Evolutionary conservation across 2,113 vertebrate genomes (phyloP).

Genomic region (Macquaria australasica): DNA sequence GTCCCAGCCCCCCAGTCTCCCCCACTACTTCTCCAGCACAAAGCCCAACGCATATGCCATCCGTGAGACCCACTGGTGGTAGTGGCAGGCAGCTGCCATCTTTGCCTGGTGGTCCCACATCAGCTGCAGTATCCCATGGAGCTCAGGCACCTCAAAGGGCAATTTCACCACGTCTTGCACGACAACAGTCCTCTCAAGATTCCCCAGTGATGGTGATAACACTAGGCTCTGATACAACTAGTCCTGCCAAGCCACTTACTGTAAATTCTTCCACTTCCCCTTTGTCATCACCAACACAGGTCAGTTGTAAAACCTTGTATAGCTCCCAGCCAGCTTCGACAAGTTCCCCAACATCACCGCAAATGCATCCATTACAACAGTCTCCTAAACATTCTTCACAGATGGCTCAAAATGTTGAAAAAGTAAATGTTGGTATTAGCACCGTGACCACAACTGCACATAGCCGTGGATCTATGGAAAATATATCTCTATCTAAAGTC

Average conservation of each 20-base stretch:
- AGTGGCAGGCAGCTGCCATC: slow-evolving; percentile 72
- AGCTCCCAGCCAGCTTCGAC: slow-evolving; percentile 85
- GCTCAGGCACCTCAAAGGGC: slow-evolving; percentile 87
- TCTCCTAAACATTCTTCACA: slow-evolving; percentile 81
- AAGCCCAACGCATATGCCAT: slow-evolving; percentile 87
- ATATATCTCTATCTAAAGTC: slow-evolving; percentile 93
- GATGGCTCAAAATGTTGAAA: slow-evolving; percentile 82
- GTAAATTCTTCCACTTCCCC: slow-evolving; percentile 92
- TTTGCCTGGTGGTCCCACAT: slow-evolving; percentile 69
- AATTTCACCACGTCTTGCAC: slow-evolving; percentile 85
- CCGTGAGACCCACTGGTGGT: slow-evolving; percentile 58
- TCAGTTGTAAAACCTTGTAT: slow-evolving; percentile 83
- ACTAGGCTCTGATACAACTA: slow-evolving; percentile 87
- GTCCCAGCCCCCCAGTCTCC: slow-evolving; percentile 91
- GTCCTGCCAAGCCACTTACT: slow-evolving; percentile 88
- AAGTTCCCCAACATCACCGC: slow-evolving; percentile 81
- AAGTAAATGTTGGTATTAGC: slow-evolving; percentile 80
- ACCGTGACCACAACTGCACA: slow-evolving; percentile 83
- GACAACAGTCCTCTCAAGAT: slow-evolving; percentile 94
- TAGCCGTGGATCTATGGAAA: slow-evolving; percentile 89
- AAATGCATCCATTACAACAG: slow-evolving; percentile 80
- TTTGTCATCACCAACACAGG: slow-evolving; percentile 89
- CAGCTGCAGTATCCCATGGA: slow-evolving; percentile 88
- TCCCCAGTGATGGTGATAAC: slow-evolving; percentile 93
- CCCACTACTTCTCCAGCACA: slow-evolving; percentile 90